Evolutionary conservation across 2,888 invertebrate genomes (phyloP).

Genomic region (Pammene aurita): DNA sequence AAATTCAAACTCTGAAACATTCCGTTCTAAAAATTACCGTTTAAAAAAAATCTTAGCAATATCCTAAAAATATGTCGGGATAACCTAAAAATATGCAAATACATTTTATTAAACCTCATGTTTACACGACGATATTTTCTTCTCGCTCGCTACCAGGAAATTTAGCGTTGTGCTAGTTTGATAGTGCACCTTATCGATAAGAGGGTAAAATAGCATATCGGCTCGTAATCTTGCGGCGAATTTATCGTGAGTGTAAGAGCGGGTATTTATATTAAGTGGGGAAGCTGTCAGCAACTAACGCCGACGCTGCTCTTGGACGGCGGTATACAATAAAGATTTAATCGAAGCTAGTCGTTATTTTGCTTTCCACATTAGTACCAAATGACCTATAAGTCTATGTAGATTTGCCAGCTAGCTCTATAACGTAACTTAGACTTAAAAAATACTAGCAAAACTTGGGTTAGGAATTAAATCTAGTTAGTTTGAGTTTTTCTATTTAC

Average conservation of each 20-base stretch:
- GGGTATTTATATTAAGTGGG: slow-evolving; percentile 82
- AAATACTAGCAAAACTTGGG: no score
- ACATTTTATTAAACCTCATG: slow-evolving; percentile 52
- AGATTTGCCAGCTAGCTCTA: no score
- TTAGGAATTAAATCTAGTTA: no score
- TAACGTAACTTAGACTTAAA: no score
- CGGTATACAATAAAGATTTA: slow-evolving; percentile 66
- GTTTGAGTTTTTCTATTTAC: no score
- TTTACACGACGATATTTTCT: slow-evolving; percentile 51
- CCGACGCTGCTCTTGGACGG: slow-evolving; percentile 72
- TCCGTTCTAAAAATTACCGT: slow-evolving; percentile 28
- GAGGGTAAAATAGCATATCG: slow-evolving; percentile 68
- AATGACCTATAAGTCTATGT: not conserved
- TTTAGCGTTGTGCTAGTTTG: slow-evolving; percentile 55
- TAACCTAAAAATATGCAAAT: slow-evolving; percentile 40
- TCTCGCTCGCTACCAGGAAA: slow-evolving; percentile 49
- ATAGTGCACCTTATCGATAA: slow-evolving; percentile 71
- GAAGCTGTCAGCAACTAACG: slow-evolving; percentile 80
- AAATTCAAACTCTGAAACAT: slow-evolving; percentile 33
- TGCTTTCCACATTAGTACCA: not conserved
- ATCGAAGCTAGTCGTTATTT: not conserved
- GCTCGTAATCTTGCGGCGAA: slow-evolving; percentile 62
- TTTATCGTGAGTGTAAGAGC: slow-evolving; percentile 76
- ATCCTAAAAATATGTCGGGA: slow-evolving; percentile 52
- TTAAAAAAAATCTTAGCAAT: slow-evolving; percentile 39